Percentiles rank a stretch among this genome's conserved stretches.
Evolutionary conservation across 2,888 invertebrate genomes (phyloP).

Genomic region (Pheosia gnoma): DNA sequence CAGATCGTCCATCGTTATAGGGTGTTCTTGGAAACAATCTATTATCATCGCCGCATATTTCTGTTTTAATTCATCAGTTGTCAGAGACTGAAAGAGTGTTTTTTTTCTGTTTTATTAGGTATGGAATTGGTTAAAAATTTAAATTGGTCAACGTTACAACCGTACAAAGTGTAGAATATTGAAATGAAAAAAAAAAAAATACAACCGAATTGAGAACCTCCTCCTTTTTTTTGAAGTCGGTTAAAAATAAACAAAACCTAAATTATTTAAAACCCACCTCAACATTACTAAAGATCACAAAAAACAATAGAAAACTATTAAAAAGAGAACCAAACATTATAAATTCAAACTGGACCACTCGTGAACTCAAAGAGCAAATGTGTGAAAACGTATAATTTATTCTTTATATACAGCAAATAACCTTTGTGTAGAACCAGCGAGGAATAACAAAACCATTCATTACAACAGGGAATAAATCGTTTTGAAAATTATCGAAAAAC

Average conservation of each 20-base stretch:
- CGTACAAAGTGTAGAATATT: too few species aligned
- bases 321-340: constrained; percentile 21
- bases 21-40: constrained; percentile 50
- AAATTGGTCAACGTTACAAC: too few species aligned
- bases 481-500: constrained; percentile 6
- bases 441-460: constrained; percentile 21
- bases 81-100: constrained; percentile 20
- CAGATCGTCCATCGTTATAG: constrained; percentile 51
- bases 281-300: constrained; percentile 13
- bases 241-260: too few species aligned
- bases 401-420: constrained; percentile 44
- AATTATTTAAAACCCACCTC: constrained; percentile 19
- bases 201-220: too few species aligned
- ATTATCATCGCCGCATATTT: constrained; percentile 50
- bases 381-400: constrained; percentile 50
- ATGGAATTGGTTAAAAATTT: too few species aligned
- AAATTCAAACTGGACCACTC: constrained; percentile 13
- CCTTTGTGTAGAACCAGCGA: constrained; percentile 25
- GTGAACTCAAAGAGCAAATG: constrained; percentile 45
- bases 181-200: constrained; percentile 6
- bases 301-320: constrained; percentile 13
- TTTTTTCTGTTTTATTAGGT: too few species aligned
- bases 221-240: too few species aligned
- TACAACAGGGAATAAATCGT: constrained; percentile 22
- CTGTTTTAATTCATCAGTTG: constrained; percentile 51